Conservation (phyloP, 2,888 invertebrate genomes). For the Leptopilina myrica region DNA sequence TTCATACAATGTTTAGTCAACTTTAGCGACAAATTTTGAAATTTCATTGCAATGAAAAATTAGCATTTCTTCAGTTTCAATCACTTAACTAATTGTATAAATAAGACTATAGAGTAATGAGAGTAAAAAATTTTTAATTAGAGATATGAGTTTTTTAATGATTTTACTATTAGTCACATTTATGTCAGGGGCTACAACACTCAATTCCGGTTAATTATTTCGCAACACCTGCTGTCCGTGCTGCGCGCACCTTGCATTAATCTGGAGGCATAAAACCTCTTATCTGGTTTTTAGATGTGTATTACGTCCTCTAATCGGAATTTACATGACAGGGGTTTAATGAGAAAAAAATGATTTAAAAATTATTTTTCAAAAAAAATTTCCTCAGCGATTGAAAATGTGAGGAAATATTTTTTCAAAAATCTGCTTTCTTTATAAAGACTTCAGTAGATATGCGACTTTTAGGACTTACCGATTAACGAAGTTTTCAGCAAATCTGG, state of each 20-base stretch:
- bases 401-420: no score
- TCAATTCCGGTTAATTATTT: constrained; percentile 37
- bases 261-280: constrained; percentile 29
- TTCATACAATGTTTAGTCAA: no score
- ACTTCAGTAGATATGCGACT: no score
- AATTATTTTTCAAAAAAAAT: no score
- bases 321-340: constrained; percentile 29
- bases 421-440: no score
- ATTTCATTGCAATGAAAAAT: not conserved
- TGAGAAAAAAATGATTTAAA: not conserved
- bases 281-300: constrained; percentile 20
- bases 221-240: constrained; percentile 29
- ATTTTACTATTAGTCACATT: constrained; percentile 30
- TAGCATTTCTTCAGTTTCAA: no score
- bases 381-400: no score
- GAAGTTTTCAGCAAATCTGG: no score
- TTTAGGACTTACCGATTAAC: no score
- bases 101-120: not conserved
- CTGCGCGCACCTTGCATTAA: constrained; percentile 34
- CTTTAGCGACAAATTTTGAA: not conserved
- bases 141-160: not conserved
- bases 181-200: constrained; percentile 19
- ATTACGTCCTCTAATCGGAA: constrained; percentile 33
- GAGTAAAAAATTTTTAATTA: constrained; percentile 14
- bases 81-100: no score